phyloP scores from a whole-genome alignment of 2,888 invertebrate species.

The Glyphotaelius pellucidus region DNA sequence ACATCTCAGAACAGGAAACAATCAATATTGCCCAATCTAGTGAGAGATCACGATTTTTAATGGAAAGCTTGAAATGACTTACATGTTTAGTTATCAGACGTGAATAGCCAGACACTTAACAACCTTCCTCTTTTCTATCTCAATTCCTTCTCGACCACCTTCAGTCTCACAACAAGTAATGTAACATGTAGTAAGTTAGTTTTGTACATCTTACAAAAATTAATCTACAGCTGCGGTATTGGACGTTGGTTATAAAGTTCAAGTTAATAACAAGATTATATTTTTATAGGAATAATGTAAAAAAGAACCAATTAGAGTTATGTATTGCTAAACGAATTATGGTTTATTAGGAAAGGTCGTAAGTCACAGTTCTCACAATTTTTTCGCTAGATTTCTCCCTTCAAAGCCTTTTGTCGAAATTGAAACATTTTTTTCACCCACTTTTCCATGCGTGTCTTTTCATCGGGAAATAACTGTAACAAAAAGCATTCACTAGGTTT shows the following conservation, averaged over 20 bases:
- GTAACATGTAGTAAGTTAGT: not conserved
- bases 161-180: not conserved
- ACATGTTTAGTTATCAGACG: not conserved
- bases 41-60: not conserved
- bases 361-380: not conserved
- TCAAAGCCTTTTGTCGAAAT: conserved; percentile 81
- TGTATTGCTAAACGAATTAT: conserved; percentile 13
- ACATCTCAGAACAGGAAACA: not conserved
- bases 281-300: not conserved
- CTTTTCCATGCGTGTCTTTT: conserved; percentile 83
- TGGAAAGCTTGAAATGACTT: not conserved
- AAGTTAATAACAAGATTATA: not conserved
- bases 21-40: not conserved
- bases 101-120: not conserved
- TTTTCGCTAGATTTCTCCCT: conserved; percentile 71
- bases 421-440: conserved; percentile 85
- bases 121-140: not conserved
- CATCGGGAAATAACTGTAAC: conserved; percentile 83
- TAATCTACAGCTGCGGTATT: not conserved
- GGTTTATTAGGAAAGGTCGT: not conserved
- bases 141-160: not conserved
- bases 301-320: not conserved
- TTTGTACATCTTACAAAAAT: not conserved
- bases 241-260: not conserved
- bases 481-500: conserved; percentile 21